Conservation (phyloP, 2,888 invertebrate genomes). For the Linnaemya vulpina region DNA sequence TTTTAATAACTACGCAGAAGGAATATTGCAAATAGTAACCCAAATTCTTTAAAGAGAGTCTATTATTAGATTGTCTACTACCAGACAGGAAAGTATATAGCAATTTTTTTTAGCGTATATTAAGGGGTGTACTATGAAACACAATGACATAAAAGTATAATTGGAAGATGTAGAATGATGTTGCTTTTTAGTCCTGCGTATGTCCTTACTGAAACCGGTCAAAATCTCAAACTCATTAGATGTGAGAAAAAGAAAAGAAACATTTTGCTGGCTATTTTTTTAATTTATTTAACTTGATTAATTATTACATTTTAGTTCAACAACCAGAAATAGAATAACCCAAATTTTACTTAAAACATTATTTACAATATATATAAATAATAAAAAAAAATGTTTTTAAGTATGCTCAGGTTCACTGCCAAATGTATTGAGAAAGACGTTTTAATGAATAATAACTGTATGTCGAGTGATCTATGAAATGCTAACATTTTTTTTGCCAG, state of each 20-base stretch:
- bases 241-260: not conserved
- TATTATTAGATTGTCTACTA: too few relatives aligned
- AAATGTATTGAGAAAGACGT: slow-evolving; percentile 73
- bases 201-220: too few relatives aligned
- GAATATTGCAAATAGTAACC: too few relatives aligned
- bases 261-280: not conserved
- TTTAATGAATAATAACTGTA: not conserved
- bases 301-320: not conserved
- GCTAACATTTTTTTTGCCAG: not conserved
- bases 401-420: slow-evolving; percentile 82
- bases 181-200: too few relatives aligned
- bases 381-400: slow-evolving; percentile 53
- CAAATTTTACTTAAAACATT: not conserved
- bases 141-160: too few relatives aligned
- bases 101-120: too few relatives aligned
- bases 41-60: too few relatives aligned
- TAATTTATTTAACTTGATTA: not conserved
- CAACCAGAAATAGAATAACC: not conserved
- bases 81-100: too few relatives aligned
- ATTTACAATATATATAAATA: not conserved
- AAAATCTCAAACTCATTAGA: too few relatives aligned
- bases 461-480: not conserved
- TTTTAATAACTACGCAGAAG: too few relatives aligned
- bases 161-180: too few relatives aligned
- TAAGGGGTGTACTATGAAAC: too few relatives aligned